These are phyloP conservation scores for Syrphus vitripennis DNA, from an alignment of 2,888 invertebrate species.

Conservation along the genomic window DNA sequence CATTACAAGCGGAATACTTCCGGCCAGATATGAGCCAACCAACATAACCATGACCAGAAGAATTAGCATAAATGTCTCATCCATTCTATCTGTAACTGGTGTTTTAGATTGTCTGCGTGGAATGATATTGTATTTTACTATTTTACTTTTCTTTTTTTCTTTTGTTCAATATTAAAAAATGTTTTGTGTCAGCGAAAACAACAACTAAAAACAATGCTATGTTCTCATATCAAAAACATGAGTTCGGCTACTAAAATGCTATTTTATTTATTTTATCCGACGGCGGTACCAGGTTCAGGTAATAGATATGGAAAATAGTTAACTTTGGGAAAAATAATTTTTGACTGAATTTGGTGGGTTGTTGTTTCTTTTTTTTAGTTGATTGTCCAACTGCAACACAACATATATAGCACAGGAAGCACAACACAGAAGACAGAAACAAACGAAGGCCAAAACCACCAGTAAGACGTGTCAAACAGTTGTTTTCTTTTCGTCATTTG, in stretches of 20 bases:
- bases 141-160: no score
- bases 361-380: neutral
- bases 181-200: neutral
- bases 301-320: neutral
- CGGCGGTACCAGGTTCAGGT: fast-evolving
- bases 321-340: neutral
- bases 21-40: slow-evolving; percentile 96
- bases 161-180: neutral
- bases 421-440: neutral
- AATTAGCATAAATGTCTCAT: slow-evolving; percentile 91
- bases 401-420: neutral
- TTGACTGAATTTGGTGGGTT: neutral
- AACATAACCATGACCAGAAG: slow-evolving; percentile 95
- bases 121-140: neutral
- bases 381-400: neutral
- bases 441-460: neutral
- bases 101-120: neutral
- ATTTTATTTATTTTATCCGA: neutral
- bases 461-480: neutral
- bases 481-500: neutral
- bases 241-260: neutral
- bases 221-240: neutral
- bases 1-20: slow-evolving; percentile 96
- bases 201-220: neutral
- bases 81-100: slow-evolving; percentile 77